Evolutionary conservation across 2,797 vertebrate species (phyloP).

Genomic region (Brachymystax lenok): DNA sequence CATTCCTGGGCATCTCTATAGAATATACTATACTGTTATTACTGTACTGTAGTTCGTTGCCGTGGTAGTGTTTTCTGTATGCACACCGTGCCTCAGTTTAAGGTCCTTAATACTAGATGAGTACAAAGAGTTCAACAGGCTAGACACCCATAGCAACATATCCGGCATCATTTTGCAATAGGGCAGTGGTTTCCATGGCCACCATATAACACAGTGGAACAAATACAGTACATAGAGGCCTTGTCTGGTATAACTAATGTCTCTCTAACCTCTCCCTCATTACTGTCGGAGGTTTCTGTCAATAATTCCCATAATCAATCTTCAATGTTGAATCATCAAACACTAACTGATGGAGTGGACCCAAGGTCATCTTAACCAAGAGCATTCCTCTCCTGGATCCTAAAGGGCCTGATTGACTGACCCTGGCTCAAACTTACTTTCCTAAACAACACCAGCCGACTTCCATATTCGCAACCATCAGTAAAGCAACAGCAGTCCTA

Average conservation of each 20-base stretch:
- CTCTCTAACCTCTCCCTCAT: neutral
- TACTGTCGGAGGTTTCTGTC: neutral
- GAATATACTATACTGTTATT: conserved; percentile 55
- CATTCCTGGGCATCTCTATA: conserved; percentile 55
- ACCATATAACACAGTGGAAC: conserved; percentile 46
- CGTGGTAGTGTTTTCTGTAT: conserved; percentile 57
- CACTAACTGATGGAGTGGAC: conserved; percentile 38
- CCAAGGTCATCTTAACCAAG: conserved; percentile 24
- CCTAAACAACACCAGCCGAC: conserved; percentile 48
- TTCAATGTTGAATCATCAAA: conserved; percentile 51
- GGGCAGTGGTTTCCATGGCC: conserved; percentile 63
- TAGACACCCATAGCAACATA: conserved; percentile 60
- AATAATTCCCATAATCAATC: neutral
- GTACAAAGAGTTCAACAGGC: conserved; percentile 66
- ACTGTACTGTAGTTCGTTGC: conserved; percentile 22
- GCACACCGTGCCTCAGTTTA: conserved; percentile 51
- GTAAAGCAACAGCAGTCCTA: conserved; percentile 27
- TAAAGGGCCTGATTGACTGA: conserved; percentile 29
- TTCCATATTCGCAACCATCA: neutral
- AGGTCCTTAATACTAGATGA: conserved; percentile 69
- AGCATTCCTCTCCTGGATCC: conserved; percentile 37
- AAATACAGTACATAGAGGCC: conserved; percentile 16
- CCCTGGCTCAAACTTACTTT: conserved; percentile 26
- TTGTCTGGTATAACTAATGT: conserved; percentile 59
- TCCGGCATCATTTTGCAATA: conserved; percentile 59